phyloP scores from a whole-genome alignment of 2,797 vertebrate species.

The Hemitrygon akajei region DNA sequence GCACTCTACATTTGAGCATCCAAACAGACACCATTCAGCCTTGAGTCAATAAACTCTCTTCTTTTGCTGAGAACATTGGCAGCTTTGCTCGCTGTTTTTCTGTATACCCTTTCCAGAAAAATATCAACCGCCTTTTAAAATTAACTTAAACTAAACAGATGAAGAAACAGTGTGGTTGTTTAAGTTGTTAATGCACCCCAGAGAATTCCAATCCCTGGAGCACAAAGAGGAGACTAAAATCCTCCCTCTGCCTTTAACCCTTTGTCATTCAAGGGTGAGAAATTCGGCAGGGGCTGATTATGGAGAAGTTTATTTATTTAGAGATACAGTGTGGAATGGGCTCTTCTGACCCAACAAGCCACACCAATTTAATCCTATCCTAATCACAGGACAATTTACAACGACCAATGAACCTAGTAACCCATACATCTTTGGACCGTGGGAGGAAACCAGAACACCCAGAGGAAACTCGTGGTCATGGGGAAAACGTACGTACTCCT shows the following conservation, averaged over 20 bases:
- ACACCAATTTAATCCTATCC: no score
- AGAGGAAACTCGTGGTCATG: no score
- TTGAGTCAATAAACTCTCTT: neutral
- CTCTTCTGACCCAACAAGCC: no score
- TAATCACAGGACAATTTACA: no score
- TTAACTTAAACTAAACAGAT: neutral
- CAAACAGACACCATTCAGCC: no score
- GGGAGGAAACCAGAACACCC: no score
- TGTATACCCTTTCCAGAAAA: conserved; percentile 2
- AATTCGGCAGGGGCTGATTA: neutral
- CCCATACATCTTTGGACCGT: no score
- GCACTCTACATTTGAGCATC: no score
- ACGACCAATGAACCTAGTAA: no score
- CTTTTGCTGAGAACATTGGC: neutral
- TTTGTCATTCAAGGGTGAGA: neutral
- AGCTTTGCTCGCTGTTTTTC: neutral
- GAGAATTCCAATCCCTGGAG: neutral
- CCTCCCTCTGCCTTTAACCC: neutral
- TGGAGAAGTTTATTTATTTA: neutral
- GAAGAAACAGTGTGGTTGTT: neutral
- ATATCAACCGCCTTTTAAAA: neutral
- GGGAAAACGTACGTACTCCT: no score
- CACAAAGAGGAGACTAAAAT: neutral
- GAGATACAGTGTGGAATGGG: no score
- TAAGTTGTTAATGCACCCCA: neutral